Conservation (phyloP, 2,888 invertebrate species). For the Melanostoma scalare region DNA sequence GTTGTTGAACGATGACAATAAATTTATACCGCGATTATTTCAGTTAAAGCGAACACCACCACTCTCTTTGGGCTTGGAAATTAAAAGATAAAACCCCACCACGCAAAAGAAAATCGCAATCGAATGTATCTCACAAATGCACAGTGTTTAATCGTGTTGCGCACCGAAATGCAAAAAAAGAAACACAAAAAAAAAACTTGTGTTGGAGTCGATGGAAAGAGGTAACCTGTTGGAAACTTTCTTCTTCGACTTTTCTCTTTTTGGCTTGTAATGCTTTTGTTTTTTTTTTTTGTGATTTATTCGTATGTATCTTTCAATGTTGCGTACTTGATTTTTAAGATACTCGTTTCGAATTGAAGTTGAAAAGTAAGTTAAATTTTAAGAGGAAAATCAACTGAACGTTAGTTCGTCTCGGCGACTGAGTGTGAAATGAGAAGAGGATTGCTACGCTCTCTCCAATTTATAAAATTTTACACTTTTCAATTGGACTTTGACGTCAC, state of each 20-base stretch:
- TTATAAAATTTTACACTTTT: conserved; percentile 69
- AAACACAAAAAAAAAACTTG: not conserved
- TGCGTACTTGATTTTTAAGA: conserved; percentile 37
- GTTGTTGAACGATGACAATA: conserved; percentile 26
- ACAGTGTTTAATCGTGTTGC: conserved; percentile 47
- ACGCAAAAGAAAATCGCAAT: conserved; percentile 53
- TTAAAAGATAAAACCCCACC: conserved; percentile 31
- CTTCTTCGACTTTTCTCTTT: conserved; percentile 68
- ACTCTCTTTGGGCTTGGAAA: conserved; percentile 32
- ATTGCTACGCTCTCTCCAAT: conserved; percentile 72
- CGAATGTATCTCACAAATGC: conserved; percentile 60
- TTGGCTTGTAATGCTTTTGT: too few relatives aligned
- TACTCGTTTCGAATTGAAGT: conserved; percentile 26
- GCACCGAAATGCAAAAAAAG: conserved; percentile 14
- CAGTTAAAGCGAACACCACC: conserved; percentile 30
- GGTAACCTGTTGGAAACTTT: conserved; percentile 69
- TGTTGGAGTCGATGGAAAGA: conserved; percentile 25
- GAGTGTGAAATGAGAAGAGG: conserved; percentile 71
- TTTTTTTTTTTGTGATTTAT: conserved; percentile 40
- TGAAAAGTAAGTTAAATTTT: conserved; percentile 4
- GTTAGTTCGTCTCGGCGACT: conserved; percentile 67
- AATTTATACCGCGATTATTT: conserved; percentile 31
- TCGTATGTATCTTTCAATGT: conserved; percentile 19
- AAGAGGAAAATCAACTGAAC: conserved; percentile 26
- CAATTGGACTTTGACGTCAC: conserved; percentile 65